Conservation (phyloP, 2,797 vertebrate species). For the Acanthornis magna region DNA sequence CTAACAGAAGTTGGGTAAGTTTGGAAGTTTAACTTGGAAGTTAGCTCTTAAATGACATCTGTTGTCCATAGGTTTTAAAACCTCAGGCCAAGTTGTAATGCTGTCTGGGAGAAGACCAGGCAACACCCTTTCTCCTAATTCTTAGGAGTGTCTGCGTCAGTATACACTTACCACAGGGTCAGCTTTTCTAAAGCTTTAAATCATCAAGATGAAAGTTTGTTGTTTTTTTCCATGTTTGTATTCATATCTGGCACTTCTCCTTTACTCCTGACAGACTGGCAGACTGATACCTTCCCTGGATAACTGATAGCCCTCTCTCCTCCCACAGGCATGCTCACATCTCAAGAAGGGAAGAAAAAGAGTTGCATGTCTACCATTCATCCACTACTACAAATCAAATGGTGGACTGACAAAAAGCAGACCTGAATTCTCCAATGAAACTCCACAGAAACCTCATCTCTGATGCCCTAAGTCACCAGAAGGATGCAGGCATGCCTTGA, state of each 20-base stretch:
- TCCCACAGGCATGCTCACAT: not conserved
- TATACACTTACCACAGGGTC: not conserved
- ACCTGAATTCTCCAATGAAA: not conserved
- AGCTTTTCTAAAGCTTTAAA: not conserved
- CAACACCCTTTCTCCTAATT: not conserved
- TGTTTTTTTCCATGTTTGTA: not conserved
- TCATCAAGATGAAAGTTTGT: not conserved
- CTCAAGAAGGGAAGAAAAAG: not conserved
- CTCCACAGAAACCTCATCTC: not conserved
- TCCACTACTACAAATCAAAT: not conserved
- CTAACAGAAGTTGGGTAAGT: not conserved
- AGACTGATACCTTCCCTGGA: not conserved
- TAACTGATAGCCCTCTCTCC: not conserved
- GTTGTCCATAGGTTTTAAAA: not conserved
- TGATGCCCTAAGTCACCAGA: not conserved
- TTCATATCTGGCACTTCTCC: not conserved
- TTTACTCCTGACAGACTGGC: not conserved
- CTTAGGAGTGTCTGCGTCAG: not conserved
- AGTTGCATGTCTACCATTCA: not conserved
- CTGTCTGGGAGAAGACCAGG: not conserved
- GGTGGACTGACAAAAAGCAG: not conserved
- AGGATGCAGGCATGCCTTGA: not conserved
- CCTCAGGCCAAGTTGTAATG: not conserved
- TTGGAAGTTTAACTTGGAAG: slow-evolving; percentile 13
- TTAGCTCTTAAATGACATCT: not conserved